Base-by-base conservation (phyloP, 2,797 vertebrate species). In the Sebastes nivosus region DNA sequence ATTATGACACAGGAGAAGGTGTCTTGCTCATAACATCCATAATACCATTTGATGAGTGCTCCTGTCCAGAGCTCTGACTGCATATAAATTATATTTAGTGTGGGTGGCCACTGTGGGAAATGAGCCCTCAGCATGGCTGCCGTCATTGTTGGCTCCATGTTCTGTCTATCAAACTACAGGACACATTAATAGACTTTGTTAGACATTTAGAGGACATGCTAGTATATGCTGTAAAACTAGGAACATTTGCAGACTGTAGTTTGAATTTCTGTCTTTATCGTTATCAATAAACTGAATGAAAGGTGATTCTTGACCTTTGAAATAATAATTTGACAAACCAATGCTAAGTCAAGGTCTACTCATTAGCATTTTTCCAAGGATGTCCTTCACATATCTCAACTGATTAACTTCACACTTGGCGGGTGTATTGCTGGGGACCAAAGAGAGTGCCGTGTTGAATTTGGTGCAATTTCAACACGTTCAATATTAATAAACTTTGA, bases 1-100 rank as follows among this genome's bases (percentile, higher is more conserved):
- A 77, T 79, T 89, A 89, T 92, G 93, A 95, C 86, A 90, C 67
- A 67, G 72, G 81, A 89, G 84, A 77, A 90, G 86, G 83, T 70
- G 85, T 84, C 59, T 0, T 92, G 91, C 91, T 94, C 88, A 87
- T 92, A 92, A 91, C 79, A 76, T 85, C 67, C 54, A 4, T 63
- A 60, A 71, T 75, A 55, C 42, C 54, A 68, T 76, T 87, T 79
- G 66, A 30, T 76, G 80, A 72, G 72, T 66, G 82, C 65, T 79
- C 86, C 87, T 36, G 82, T 81, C 82, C 83, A 70, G 59, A 87
- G 61, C 57, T 72, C 38, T 46, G 59, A 77, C 66, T 80, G 55
- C 54, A 72, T 75, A 61, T 84, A 79, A 65, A 85, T 83, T 70
- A 79, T 67, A 85, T 81, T 70, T 61, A 79, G 67, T 71, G 79